Conservation (phyloP, 2,113 vertebrate genomes). For the Antennarius striatus region DNA sequence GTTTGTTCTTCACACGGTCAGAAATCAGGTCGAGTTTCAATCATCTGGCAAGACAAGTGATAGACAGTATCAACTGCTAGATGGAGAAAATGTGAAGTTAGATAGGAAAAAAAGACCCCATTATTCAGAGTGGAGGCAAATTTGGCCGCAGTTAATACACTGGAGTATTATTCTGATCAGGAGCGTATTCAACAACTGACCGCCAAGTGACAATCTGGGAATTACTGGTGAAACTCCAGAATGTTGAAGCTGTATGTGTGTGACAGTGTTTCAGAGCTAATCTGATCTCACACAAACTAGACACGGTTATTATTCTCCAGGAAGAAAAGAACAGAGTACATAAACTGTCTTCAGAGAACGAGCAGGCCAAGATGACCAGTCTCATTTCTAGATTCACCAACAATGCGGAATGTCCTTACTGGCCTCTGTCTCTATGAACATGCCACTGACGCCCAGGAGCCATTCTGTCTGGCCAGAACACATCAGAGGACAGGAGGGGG, state of each 20-base stretch:
- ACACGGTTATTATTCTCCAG: constrained; percentile 17
- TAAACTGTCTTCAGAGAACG: constrained; percentile 14
- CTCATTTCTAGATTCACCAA: constrained; percentile 65
- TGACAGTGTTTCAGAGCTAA: constrained; percentile 11
- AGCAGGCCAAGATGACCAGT: constrained; percentile 27
- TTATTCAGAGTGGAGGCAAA: constrained; percentile 9
- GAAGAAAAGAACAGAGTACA: constrained; percentile 22
- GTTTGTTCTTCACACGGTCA: constrained; percentile 57
- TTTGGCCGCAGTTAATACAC: constrained; percentile 9
- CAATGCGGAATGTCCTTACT: constrained; percentile 73
- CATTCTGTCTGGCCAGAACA: constrained; percentile 77
- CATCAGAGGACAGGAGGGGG: constrained; percentile 73
- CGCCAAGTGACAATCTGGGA: constrained; percentile 14
- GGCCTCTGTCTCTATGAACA: constrained; percentile 73
- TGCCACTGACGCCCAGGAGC: constrained; percentile 77
- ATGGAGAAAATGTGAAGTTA: constrained; percentile 13
- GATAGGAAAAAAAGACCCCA: neutral
- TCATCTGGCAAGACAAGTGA: constrained; percentile 73
- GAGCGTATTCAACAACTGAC: constrained; percentile 17
- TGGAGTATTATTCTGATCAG: neutral
- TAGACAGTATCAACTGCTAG: constrained; percentile 39
- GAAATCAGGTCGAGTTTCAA: constrained; percentile 62
- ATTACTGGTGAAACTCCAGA: constrained; percentile 26
- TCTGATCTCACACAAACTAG: constrained; percentile 11
- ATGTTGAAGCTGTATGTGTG: constrained; percentile 25